phyloP scores from a whole-genome alignment of 2,888 invertebrate species.

The Drosophila nigricruria region DNA sequence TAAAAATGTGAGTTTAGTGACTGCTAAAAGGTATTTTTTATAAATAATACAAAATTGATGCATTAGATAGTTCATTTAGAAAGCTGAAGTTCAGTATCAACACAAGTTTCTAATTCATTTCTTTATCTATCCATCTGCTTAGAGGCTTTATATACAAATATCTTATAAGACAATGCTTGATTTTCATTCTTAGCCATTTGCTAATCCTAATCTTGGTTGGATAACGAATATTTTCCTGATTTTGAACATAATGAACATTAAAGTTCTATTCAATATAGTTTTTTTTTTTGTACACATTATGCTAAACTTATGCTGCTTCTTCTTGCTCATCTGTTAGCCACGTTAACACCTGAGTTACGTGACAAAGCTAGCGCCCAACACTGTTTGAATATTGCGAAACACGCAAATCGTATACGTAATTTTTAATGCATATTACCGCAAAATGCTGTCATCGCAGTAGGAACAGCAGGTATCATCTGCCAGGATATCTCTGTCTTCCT shows the following conservation, averaged over 20 bases:
- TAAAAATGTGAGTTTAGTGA: slow-evolving; percentile 52
- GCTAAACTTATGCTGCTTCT: not conserved
- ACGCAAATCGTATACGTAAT: slow-evolving; percentile 54
- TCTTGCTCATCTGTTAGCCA: slow-evolving; percentile 11
- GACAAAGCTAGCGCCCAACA: slow-evolving; percentile 25
- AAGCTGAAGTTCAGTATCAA: not conserved
- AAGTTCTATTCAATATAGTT: not conserved
- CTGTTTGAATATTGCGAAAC: slow-evolving; percentile 33
- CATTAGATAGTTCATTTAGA: not conserved
- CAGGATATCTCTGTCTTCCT: slow-evolving; percentile 40
- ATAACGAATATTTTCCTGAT: too few species aligned
- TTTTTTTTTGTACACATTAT: not conserved
- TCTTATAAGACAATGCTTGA: not conserved
- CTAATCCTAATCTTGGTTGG: too few species aligned
- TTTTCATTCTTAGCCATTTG: too few species aligned
- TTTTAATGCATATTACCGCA: slow-evolving; percentile 60
- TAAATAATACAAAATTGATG: not conserved
- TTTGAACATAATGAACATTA: not conserved
- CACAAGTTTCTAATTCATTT: not conserved
- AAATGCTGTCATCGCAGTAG: slow-evolving; percentile 50
- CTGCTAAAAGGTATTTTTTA: not conserved
- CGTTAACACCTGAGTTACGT: slow-evolving; percentile 39
- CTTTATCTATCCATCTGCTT: not conserved
- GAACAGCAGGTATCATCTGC: slow-evolving; percentile 30
- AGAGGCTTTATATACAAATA: not conserved